Percentiles rank a stretch among this genome's conserved stretches.
Conservation (phyloP, 2,113 vertebrate species). For the Paradisaea rubra region DNA sequence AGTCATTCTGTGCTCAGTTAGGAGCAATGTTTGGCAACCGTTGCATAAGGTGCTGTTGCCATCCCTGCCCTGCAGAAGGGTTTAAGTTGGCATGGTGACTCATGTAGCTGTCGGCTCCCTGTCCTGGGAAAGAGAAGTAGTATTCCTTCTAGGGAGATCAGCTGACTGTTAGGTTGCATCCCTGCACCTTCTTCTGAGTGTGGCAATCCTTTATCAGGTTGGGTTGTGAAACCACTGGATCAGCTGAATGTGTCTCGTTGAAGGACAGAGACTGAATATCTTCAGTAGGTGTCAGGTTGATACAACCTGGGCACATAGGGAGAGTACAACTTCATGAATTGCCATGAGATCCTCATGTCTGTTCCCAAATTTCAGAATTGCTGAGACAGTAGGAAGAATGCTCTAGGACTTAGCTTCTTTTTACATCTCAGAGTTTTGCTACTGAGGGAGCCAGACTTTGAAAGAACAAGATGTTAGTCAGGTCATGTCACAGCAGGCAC, state of each 20-base stretch:
- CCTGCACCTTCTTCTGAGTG: neutral
- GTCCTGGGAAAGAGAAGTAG: neutral
- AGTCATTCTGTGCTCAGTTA: neutral
- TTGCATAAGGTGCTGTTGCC: neutral
- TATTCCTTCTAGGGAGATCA: neutral
- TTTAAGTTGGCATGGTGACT: neutral
- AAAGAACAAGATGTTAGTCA: neutral
- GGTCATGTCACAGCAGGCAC: neutral
- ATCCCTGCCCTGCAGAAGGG: neutral
- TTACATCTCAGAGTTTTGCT: neutral
- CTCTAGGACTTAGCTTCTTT: neutral
- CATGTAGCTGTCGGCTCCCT: neutral
- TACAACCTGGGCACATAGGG: neutral
- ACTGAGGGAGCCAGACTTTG: neutral
- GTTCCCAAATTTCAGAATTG: neutral
- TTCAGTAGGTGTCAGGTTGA: neutral
- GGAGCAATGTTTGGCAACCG: neutral
- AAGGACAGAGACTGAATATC: neutral
- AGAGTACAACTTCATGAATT: neutral
- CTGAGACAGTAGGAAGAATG: neutral
- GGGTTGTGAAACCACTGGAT: neutral
- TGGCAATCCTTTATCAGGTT: neutral
- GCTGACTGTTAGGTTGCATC: neutral
- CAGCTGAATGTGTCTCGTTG: neutral
- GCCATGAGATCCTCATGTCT: neutral